Percentiles rank a stretch among this genome's conserved stretches.
Conservation (phyloP, 2,797 vertebrate species). For the Sebastes diploproa region DNA sequence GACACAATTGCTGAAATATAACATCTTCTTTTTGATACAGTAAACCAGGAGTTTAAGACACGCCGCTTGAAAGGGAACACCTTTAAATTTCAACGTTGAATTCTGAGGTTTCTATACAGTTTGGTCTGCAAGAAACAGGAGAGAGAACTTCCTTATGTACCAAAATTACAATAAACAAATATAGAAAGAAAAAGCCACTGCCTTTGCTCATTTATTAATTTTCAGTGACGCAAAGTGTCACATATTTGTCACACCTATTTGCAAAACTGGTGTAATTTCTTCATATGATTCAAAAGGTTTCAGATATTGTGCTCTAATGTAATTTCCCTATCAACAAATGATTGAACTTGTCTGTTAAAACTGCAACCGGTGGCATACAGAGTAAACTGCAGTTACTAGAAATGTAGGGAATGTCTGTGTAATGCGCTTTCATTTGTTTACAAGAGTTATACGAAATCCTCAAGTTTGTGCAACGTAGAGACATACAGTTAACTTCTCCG, state of each 20-base stretch:
- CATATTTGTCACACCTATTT: not conserved
- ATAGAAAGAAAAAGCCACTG: not conserved
- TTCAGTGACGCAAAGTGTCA: not conserved
- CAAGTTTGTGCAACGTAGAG: not conserved
- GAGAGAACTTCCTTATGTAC: not conserved
- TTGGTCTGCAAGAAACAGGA: not conserved
- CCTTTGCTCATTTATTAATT: not conserved
- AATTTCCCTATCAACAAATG: not conserved
- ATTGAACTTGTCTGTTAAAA: not conserved
- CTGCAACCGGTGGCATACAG: not conserved
- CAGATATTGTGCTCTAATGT: not conserved
- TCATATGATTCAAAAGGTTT: not conserved
- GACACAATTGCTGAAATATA: not conserved
- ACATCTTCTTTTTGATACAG: not conserved
- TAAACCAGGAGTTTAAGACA: not conserved
- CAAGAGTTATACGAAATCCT: not conserved
- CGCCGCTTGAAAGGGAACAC: not conserved
- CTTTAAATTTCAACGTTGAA: not conserved
- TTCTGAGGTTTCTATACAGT: not conserved
- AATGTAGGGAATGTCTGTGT: not conserved
- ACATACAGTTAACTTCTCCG: not conserved
- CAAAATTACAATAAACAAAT: not conserved
- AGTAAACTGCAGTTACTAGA: not conserved
- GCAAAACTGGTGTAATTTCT: not conserved
- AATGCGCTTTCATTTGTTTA: not conserved